Percentiles rank a stretch among this genome's conserved stretches.
Conservation (phyloP, 2,888 invertebrate genomes). For the Serrognathus titanus region DNA sequence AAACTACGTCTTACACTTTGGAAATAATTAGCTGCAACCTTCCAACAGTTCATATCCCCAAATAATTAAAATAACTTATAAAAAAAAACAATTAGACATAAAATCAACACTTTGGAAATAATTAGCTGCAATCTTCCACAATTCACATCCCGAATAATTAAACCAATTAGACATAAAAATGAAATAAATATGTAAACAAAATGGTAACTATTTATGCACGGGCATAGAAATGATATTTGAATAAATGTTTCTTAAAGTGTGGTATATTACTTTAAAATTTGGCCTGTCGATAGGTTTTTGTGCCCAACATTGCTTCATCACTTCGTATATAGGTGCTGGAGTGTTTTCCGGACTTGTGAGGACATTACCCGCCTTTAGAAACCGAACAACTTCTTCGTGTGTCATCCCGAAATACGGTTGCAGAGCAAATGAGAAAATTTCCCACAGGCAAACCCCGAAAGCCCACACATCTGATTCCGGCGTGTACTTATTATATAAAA, state of each 20-base stretch:
- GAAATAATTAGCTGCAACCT: too few relatives aligned
- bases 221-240: constrained; percentile 32
- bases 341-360: constrained; percentile 89
- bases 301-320: constrained; percentile 94
- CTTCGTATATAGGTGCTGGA: constrained; percentile 78
- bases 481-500: constrained; percentile 94
- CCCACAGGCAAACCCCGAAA: constrained; percentile 94
- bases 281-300: constrained; percentile 82
- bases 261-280: constrained; percentile 77
- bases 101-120: too few relatives aligned
- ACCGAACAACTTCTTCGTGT: constrained; percentile 94
- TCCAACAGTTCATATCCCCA: too few relatives aligned
- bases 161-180: too few relatives aligned
- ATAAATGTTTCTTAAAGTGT: constrained; percentile 57
- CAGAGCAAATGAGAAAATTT: constrained; percentile 92
- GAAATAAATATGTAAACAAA: too few relatives aligned
- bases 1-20: too few relatives aligned
- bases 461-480: constrained; percentile 97
- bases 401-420: constrained; percentile 98
- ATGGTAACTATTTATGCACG: neutral
- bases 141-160: too few relatives aligned
- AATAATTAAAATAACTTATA: too few relatives aligned
- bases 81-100: too few relatives aligned
- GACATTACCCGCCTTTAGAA: constrained; percentile 89
- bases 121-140: too few relatives aligned